Evolutionary conservation across 2,113 vertebrate species (phyloP).

Genomic region (Ceyx margarethae): DNA sequence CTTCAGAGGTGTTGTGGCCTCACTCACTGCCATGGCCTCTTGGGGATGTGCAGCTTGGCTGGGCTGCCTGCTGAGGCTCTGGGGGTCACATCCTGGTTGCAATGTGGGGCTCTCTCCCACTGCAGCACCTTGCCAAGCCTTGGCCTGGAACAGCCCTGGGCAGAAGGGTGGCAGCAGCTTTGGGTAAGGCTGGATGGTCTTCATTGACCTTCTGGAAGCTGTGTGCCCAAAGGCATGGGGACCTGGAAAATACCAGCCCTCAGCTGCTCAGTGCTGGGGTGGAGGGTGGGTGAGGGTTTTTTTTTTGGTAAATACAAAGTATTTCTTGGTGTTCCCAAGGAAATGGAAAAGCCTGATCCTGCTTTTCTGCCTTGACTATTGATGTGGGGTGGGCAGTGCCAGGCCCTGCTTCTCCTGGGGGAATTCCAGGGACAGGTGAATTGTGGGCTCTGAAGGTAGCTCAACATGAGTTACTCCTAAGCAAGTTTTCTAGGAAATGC

Average conservation of each 20-base stretch:
- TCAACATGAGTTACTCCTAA: background rate
- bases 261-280: background rate
- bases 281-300: background rate
- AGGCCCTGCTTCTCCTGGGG: background rate
- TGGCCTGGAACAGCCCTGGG: background rate
- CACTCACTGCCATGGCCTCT: background rate
- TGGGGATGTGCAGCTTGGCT: background rate
- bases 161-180: background rate
- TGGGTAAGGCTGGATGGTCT: background rate
- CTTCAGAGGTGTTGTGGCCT: background rate
- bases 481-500: background rate
- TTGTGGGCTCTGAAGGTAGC: background rate
- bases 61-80: background rate
- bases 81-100: rapidly evolving
- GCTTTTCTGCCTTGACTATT: background rate
- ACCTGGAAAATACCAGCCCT: background rate
- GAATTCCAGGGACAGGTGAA: background rate
- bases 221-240: background rate
- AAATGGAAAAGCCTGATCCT: background rate
- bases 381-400: background rate
- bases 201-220: background rate
- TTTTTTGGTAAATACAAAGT: background rate
- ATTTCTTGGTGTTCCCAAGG: background rate
- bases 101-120: background rate
- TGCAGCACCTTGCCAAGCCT: background rate